Evolutionary conservation across 2,113 vertebrate genomes (phyloP), one percentile per base, ranked within the genome.

Genomic region (Elanoides forficatus): DNA sequence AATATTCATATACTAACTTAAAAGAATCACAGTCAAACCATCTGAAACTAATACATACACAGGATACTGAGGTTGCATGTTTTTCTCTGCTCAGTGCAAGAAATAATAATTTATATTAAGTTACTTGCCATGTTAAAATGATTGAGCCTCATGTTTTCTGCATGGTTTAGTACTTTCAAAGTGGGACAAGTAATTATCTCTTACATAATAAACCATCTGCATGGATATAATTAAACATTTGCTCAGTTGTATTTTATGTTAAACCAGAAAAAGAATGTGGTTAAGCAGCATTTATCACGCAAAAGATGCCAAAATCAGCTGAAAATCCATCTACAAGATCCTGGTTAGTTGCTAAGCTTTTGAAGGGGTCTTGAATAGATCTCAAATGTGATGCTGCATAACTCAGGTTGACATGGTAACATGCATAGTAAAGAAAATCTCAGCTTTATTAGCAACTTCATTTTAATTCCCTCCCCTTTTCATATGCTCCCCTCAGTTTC

Each of bases 161-260:
- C 92, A 86, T 88, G 90, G 72, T 95, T 94, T 88, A 84, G 72
- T 96, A 79, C 88, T 94, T 96, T 62, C 62, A 86, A 97, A 97
- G 56, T 93, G 93, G 95, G 93, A 85, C 93, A 91, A 95, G 90
- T 94, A 97, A 98, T 97, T 95, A 93, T 89, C 81, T 95, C 93
- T 97, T 98, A 97, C 87, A 92, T 97, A 97, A 98, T 96, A 97
- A 96, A 87, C 97, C 97, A 97, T 97, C 97, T 98, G 96, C 86
- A 80, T 95, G 88, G 95, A 95, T 96, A 94, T 97, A 96, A 96
- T 98, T 97, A 97, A 95, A 97, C 85, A 82, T 95, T 97, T 87
- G 70, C 84, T 95, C n/a, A 55, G 74, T 95, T 87, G 81, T 89
- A 85, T 89, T 95, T 95, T 58, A 87, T 96, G 96, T 90, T 90